phyloP scores from a whole-genome alignment of 2,113 vertebrate species.

The Spizaetus ornatus region DNA sequence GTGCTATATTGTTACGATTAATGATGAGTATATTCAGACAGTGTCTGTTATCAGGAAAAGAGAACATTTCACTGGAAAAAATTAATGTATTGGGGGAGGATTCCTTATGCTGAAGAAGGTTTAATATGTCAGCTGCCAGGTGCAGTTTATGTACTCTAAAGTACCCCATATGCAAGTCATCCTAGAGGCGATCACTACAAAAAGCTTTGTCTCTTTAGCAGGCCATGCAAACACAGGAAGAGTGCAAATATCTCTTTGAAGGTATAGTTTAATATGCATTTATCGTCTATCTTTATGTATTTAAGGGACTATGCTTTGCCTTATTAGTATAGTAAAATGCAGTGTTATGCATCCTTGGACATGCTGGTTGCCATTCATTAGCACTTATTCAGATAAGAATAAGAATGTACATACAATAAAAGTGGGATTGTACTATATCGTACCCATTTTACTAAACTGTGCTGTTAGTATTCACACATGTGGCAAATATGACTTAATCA shows the following conservation, averaged over 20 bases:
- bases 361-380: neutral
- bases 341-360: neutral
- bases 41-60: neutral
- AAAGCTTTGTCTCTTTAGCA: neutral
- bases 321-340: neutral
- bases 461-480: conserved; percentile 72
- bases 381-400: neutral
- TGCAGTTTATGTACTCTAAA: neutral
- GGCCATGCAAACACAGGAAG: neutral
- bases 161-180: neutral
- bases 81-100: neutral
- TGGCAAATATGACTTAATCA: conserved; percentile 80
- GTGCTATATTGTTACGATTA: neutral
- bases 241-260: neutral
- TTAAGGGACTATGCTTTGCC: neutral
- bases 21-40: neutral
- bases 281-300: neutral
- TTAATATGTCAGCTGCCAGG: neutral
- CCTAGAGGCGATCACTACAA: neutral
- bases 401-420: neutral
- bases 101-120: neutral
- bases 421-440: neutral
- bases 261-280: neutral
- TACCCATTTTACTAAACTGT: conserved; percentile 49
- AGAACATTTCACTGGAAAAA: neutral